Base-by-base conservation (phyloP, 1,140 invertebrate genomes). In the Kradibia gibbosae region DNA sequence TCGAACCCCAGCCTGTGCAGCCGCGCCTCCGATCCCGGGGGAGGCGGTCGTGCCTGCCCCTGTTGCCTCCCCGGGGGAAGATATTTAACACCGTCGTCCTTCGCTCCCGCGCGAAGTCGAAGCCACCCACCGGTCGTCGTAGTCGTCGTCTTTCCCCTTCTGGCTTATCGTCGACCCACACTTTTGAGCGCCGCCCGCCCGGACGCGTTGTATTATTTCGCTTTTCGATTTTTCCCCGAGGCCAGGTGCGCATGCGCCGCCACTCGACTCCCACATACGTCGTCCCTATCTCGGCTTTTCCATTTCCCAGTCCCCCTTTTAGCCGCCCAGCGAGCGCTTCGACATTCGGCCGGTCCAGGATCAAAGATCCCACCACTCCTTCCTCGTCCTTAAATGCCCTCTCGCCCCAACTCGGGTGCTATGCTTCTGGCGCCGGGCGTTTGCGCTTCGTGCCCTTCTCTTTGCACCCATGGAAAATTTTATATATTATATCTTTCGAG, bases 221-320 rank as follows among this genome's bases (percentile, higher is more conserved):
- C 20, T 67, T 67, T 67, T 67, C 62, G 36, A 34, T 67, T 67
- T 67, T 67, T 39, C 62, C 34, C 7, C 4, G 36, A 10, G 20
- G 22, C 36, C 8, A n/a, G 34, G 34, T 74, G 72, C 72, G 48
- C 48, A 74, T 31, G 55, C 34, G 53, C 70, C 50, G 15, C 50
- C 13, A 11, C 10, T 53, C 15, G 13, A n/a, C n/a, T n/a, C n/a
- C 20, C 34, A 4, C 55, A 8, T 7, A 5, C 28, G 7, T 15
- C 60, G 3, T 65, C 31, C 5, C 20, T 53, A 4, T 20, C 15
- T 53, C 50, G 15, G 5, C 15, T 53, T 17, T 3, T 17, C 42
- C 13, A n/a, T n/a, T n/a, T n/a, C n/a, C n/a, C n/a, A n/a, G n/a
- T n/a, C n/a, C n/a, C n/a, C n/a, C n/a, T n/a, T n/a, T n/a, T n/a